These are phyloP conservation scores for Lepidurus packardi DNA, from an alignment of 1,140 invertebrate species.

Conservation along the genomic window DNA sequence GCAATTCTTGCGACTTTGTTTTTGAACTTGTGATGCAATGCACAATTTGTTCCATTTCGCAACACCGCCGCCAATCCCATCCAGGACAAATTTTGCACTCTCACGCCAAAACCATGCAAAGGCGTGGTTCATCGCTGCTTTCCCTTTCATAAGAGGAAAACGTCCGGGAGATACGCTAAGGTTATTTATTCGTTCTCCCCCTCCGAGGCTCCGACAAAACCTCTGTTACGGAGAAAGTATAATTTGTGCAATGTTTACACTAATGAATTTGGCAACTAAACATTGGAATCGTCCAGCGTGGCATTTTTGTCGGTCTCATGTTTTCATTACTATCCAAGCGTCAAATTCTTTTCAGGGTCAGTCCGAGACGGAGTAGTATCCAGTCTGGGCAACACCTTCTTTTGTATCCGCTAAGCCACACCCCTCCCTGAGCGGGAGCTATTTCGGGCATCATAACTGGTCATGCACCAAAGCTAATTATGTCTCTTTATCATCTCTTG, in stretches of 20 bases:
- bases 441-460: background rate
- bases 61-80: background rate
- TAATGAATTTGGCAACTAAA: constrained; percentile 15
- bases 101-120: background rate
- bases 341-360: constrained; percentile 7
- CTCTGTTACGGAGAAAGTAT: background rate
- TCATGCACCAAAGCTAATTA: background rate
- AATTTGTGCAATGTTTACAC: background rate
- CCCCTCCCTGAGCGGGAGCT: background rate
- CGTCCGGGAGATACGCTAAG: constrained; percentile 17
- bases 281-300: background rate
- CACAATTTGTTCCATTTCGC: background rate
- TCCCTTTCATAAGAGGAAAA: background rate
- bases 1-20: background rate
- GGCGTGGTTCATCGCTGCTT: background rate
- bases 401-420: background rate
- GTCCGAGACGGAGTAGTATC: background rate
- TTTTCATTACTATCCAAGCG: constrained; percentile 3
- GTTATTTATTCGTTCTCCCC: background rate
- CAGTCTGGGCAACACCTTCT: background rate
- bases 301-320: background rate
- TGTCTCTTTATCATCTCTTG: background rate
- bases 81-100: background rate
- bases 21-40: background rate
- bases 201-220: background rate